Evolutionary conservation across 2,888 invertebrate genomes (phyloP), one percentile per base, ranked within the genome.

Genomic region (Camponotus fellah): DNA sequence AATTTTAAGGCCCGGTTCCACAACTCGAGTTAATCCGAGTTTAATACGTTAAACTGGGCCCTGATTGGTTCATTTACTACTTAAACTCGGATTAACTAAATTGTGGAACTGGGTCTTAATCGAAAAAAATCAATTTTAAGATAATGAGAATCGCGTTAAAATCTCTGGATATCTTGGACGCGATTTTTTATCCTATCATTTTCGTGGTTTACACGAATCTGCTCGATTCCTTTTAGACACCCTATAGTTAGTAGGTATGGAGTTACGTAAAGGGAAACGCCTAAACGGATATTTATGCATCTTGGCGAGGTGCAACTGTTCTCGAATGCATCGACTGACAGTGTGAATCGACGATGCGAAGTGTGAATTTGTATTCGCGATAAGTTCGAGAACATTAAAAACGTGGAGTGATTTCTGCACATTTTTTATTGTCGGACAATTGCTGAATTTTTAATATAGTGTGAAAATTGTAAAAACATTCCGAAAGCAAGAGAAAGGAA

Each of bases 361-460:
- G 68, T 40, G 40, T 76, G 76, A 66, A 66, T 76, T 64, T 66
- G 53, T 40, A 49, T 40, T 66, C 37, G 49, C 49, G 75, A 76
- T n/a, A 60, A 74, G 74, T 74, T 32, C 43, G 43, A 5, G 53
- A 65, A 65, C 17, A 21, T 76, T 76, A 37, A 53, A 76, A 37
- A 17, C 17, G 40, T 53, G 49, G 46, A 10, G 49, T 53, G 40
- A 75, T 21, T 43, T 34, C 21, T 26, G 53, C 26, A 68, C 14
- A 66, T 76, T 76, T 76, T 64, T 65, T 34, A 66, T 17, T 26
- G 37, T 37, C 53, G 17, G 9, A 53, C 26, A 40, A 26, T 26
- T 21, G 14, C 10, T 53, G 53, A 49, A 75, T 17, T 65, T 65
- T 75, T 62, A 43, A 74, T 75, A 26, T 65, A n/a, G 53, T 40